These are phyloP conservation scores for Centropyge bicolor DNA, from an alignment of 2,797 vertebrate species.

Conservation along the genomic window DNA sequence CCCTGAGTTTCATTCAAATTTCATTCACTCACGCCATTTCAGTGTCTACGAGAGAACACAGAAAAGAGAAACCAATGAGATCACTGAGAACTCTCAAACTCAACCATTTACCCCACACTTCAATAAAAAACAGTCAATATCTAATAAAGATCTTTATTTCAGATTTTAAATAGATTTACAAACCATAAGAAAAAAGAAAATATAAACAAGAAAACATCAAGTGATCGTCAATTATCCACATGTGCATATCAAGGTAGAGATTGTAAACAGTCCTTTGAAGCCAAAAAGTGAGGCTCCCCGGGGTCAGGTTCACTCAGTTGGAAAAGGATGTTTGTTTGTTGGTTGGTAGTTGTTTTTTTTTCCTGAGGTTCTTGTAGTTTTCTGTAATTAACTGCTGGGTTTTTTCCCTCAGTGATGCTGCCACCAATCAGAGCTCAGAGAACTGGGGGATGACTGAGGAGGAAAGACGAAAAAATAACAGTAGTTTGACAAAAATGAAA, in stretches of 20 bases:
- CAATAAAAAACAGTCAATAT: conserved; percentile 43
- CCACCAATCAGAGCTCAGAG: conserved; percentile 66
- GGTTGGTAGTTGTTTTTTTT: conserved; percentile 43
- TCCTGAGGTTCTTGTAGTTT: conserved; percentile 78
- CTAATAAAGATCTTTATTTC: conserved; percentile 89
- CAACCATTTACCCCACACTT: neutral
- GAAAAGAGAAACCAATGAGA: conserved; percentile 24
- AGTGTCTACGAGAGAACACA: conserved; percentile 53
- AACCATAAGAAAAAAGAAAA: conserved; percentile 83
- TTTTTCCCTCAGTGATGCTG: conserved; percentile 53
- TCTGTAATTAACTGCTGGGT: conserved; percentile 61
- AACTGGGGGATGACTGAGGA: conserved; percentile 27
- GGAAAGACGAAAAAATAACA: conserved; percentile 49
- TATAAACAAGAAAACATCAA: conserved; percentile 74
- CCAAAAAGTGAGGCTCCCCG: conserved; percentile 64
- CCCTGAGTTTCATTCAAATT: conserved; percentile 17
- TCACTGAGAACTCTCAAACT: neutral
- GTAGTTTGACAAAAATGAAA: conserved; percentile 55
- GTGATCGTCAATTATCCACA: conserved; percentile 83
- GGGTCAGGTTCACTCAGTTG: conserved; percentile 60
- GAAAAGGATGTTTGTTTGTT: conserved; percentile 54
- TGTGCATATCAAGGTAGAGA: conserved; percentile 83
- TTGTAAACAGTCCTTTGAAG: conserved; percentile 84
- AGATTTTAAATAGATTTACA: conserved; percentile 90
- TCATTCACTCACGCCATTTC: conserved; percentile 9